Base-by-base conservation (phyloP, 2,113 vertebrate genomes). In the Tragelaphus buxtoni region DNA sequence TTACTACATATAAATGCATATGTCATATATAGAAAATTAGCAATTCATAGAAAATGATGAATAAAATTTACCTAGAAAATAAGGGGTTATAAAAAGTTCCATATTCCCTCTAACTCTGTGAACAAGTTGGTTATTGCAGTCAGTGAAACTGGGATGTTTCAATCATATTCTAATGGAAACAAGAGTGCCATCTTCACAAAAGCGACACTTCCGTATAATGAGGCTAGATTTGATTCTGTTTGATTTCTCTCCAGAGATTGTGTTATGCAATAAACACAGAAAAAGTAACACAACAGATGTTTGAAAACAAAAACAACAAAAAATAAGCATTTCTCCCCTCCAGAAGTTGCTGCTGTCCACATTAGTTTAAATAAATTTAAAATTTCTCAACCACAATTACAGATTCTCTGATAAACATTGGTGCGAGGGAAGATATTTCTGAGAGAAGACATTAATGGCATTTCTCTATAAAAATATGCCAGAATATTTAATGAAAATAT, bases 291-390 rank as follows among this genome's bases (percentile, higher is more conserved):
- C 4, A 65, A 58, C 76, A 97, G 93, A 90, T 58, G 18, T 47
- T 91, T 84, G 22, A 89, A 87, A 87, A 45, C 65, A 39, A 39
- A 89, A 80, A n/a, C 35, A n/a, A 12, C 30, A 42, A 83, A 58
- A 88, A 63, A 72, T 28, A 56, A 65, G 16, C 0, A 17, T 11
- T 65, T 76, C 0, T 85, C 60, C 8, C 24, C 35, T 89, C 26
- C 55, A 94, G 85, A 96, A 76, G 28, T 92, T 53, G 39, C 84
- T 98, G 58, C 28, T 94, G 91, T 93, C 51, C 56, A 97, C 91
- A 95, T 96, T 97, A 94, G 18, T 76, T 92, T 81, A 97, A 97
- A 97, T 92, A 96, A 97, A 60, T 92, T 90, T 77, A 12, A 98
- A 96, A 97, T 97, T 96, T 97, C 89, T 98, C 79, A 90, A 39